A percentile compares a stretch with the other conserved stretches of the same genome.
Conservation (phyloP, 2,888 invertebrate species). For the Synanthedon tipuliformis region DNA sequence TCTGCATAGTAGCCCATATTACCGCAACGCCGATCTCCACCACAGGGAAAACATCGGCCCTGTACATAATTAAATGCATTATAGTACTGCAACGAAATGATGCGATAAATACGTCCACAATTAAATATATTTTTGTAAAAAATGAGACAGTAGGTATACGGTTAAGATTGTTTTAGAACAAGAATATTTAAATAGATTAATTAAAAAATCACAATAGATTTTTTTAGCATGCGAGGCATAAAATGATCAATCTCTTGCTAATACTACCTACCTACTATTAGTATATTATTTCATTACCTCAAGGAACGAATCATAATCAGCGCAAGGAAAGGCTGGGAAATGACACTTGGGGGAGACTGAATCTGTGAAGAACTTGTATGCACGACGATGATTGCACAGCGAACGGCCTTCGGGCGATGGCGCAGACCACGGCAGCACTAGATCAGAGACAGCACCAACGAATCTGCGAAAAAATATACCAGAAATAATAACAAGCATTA, state of each 20-base stretch:
- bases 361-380: conserved; percentile 95
- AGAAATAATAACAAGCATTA: not conserved
- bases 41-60: conserved; percentile 66
- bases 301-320: conserved; percentile 85
- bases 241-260: conserved; percentile 78
- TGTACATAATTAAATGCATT: conserved; percentile 10
- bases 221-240: conserved; percentile 44
- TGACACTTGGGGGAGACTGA: conserved; percentile 91
- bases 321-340: conserved; percentile 92
- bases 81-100: too few relatives aligned
- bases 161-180: too few relatives aligned
- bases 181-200: too few relatives aligned
- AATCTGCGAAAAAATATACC: conserved; percentile 55
- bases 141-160: too few relatives aligned
- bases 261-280: not conserved
- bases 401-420: conserved; percentile 80
- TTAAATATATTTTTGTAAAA: too few relatives aligned
- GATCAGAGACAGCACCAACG: conserved; percentile 90
- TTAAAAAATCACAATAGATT: not conserved
- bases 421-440: conserved; percentile 83
- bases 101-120: too few relatives aligned
- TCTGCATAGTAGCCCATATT: conserved; percentile 96
- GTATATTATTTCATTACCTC: conserved; percentile 36
- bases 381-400: conserved; percentile 91
- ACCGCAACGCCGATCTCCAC: conserved; percentile 76